Conservation (phyloP, 2,113 vertebrate genomes). For the Poeciliopsis prolifica region DNA sequence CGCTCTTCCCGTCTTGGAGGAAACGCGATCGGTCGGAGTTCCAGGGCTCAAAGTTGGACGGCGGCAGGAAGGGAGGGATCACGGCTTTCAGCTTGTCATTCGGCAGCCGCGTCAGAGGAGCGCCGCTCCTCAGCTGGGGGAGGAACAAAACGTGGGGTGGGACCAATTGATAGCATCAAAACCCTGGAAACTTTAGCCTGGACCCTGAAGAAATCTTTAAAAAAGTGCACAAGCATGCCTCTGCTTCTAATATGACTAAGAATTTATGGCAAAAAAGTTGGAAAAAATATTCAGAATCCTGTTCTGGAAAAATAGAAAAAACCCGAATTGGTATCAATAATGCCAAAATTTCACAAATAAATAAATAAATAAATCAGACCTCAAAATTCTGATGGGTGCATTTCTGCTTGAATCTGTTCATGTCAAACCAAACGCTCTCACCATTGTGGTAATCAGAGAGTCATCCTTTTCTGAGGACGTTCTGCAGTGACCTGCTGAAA, state of each 20-base stretch:
- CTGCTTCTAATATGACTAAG: too few relatives aligned
- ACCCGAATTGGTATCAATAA: background rate
- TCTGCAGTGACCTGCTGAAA: conserved; percentile 82
- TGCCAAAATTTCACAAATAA: background rate
- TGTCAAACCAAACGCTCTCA: conserved; percentile 55
- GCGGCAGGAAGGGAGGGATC: conserved; percentile 96
- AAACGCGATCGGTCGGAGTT: conserved; percentile 87
- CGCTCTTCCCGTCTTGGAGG: conserved; percentile 83
- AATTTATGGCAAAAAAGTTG: background rate
- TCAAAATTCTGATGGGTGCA: background rate
- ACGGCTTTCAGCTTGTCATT: conserved; percentile 97
- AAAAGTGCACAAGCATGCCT: too few relatives aligned
- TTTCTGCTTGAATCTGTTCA: background rate
- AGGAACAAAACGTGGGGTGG: background rate
- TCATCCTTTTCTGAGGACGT: conserved; percentile 85
- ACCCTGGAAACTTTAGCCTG: too few relatives aligned
- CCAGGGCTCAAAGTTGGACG: conserved; percentile 96
- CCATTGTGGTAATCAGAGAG: conserved; percentile 91
- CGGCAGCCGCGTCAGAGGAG: conserved; percentile 91
- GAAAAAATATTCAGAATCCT: background rate
- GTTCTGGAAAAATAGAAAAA: background rate
- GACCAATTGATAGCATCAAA: background rate
- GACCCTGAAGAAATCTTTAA: too few relatives aligned
- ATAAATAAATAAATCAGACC: background rate
- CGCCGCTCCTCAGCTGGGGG: conserved; percentile 81